A percentile compares a stretch with the other conserved stretches of the same genome.
These are phyloP conservation scores for Drosophila athabasca DNA, from an alignment of 1,140 invertebrate genomes.

Conservation along the genomic window DNA sequence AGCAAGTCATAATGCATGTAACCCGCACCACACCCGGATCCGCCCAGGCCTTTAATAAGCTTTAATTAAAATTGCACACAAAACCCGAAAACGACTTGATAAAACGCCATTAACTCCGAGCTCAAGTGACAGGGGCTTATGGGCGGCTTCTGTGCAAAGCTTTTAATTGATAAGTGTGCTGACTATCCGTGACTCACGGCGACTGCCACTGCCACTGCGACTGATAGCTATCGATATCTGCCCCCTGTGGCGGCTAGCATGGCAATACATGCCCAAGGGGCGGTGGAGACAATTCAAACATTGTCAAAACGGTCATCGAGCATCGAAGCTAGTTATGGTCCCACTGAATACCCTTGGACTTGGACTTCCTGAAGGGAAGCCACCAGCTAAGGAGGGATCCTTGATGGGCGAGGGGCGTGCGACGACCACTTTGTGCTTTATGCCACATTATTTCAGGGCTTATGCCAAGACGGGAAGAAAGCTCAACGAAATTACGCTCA, in stretches of 20 bases:
- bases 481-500: slow-evolving; percentile 68
- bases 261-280: not conserved
- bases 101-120: slow-evolving; percentile 56
- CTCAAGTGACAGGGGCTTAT: slow-evolving; percentile 43
- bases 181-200: not conserved
- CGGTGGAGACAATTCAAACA: not conserved
- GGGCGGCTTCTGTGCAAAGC: slow-evolving; percentile 42
- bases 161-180: slow-evolving; percentile 58
- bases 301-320: slow-evolving; percentile 1
- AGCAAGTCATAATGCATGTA: slow-evolving; percentile 48
- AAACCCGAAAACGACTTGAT: slow-evolving; percentile 64
- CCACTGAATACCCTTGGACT: not conserved
- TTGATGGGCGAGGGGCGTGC: not conserved
- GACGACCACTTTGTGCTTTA: slow-evolving; percentile 25
- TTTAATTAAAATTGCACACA: slow-evolving; percentile 64
- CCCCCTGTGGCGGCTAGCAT: not conserved
- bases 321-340: not conserved
- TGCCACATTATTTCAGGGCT: slow-evolving; percentile 68
- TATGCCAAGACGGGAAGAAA: slow-evolving; percentile 43
- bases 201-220: no score
- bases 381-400: not conserved
- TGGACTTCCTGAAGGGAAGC: not conserved
- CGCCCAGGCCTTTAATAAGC: slow-evolving; percentile 40
- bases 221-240: no score
- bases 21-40: not conserved